A percentile compares a stretch with the other conserved stretches of the same genome.
Evolutionary conservation across 2,113 vertebrate genomes (phyloP).

Genomic region (Pelodiscus sinensis): DNA sequence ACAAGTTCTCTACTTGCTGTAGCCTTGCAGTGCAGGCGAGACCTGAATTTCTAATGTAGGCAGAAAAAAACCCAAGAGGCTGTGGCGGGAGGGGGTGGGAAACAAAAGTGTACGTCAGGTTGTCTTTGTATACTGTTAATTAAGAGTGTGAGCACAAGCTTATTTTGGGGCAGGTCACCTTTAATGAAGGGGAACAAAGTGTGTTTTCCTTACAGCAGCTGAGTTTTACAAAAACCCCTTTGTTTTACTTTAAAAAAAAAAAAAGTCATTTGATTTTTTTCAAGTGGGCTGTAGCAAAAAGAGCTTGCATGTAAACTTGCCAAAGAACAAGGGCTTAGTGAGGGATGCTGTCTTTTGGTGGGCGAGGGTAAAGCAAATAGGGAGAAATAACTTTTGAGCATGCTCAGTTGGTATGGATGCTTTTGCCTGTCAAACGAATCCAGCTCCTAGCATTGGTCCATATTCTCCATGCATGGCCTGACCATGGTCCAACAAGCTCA

Average conservation of each 20-base stretch:
- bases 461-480: not conserved
- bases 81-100: not conserved
- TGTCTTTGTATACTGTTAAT: conserved; percentile 58
- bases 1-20: conserved; percentile 36
- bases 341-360: not conserved
- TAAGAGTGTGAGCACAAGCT: conserved; percentile 40
- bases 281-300: conserved; percentile 7
- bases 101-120: not conserved
- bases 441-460: accelerated
- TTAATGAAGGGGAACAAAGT: not conserved
- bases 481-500: accelerated
- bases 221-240: not conserved
- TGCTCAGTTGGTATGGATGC: not conserved
- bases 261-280: not conserved
- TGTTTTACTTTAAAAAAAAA: not conserved
- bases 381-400: not conserved
- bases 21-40: conserved; percentile 39
- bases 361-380: not conserved
- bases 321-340: not conserved
- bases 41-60: conserved; percentile 25
- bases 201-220: not conserved
- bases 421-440: not conserved
- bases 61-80: not conserved
- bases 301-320: not conserved
- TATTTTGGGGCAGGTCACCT: conserved; percentile 53